phyloP scores from a whole-genome alignment of 1,140 invertebrate genomes.

The Spodoptera litura region DNA sequence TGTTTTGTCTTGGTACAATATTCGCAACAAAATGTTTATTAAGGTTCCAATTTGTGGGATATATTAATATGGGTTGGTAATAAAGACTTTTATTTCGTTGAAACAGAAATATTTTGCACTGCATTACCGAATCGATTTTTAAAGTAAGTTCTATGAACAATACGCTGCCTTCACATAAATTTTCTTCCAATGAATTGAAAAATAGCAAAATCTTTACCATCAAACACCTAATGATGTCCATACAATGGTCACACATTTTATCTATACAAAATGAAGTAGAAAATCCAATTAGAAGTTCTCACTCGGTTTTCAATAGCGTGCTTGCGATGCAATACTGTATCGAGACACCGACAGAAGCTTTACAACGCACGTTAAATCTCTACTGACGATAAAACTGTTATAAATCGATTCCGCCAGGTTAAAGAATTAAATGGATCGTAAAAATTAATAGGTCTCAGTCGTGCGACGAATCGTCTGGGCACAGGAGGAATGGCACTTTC shows the following conservation, averaged over 20 bases:
- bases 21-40: not conserved
- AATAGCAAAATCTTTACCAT: constrained; percentile 10
- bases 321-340: constrained; percentile 53
- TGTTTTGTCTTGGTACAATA: too few relatives aligned
- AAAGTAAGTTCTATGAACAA: constrained; percentile 5
- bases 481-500: constrained; percentile 68
- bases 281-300: constrained; percentile 70
- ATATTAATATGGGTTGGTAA: too few relatives aligned
- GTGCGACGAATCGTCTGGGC: constrained; percentile 58
- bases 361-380: constrained; percentile 74
- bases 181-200: constrained; percentile 9
- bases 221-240: constrained; percentile 2
- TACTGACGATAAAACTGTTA: constrained; percentile 78
- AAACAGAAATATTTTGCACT: not conserved
- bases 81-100: too few relatives aligned
- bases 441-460: constrained; percentile 83
- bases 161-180: constrained; percentile 15
- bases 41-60: too few relatives aligned
- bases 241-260: constrained; percentile 31
- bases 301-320: constrained; percentile 64
- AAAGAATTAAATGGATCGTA: constrained; percentile 84
- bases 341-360: constrained; percentile 73
- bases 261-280: constrained; percentile 44
- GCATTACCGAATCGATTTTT: not conserved
- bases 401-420: constrained; percentile 83